Conservation (phyloP, 1,140 invertebrate species). For the Amphibalanus amphitrite region DNA sequence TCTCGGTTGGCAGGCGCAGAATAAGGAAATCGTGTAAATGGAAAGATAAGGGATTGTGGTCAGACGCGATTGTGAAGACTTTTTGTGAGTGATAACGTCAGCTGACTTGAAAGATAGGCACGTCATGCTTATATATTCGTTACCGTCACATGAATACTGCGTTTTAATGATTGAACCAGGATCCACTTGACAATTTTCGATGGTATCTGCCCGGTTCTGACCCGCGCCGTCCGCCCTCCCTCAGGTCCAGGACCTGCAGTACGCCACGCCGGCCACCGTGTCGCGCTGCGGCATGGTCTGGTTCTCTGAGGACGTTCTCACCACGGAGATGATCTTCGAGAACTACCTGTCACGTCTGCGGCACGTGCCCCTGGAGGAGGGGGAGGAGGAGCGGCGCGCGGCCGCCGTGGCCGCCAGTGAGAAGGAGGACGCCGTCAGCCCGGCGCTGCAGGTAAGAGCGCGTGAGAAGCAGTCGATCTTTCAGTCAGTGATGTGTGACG, state of each 20-base stretch:
- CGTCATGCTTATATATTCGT: no score
- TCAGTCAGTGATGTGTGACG: no score
- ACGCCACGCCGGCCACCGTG: constrained; percentile 95
- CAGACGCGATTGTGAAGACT: no score
- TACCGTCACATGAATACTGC: no score
- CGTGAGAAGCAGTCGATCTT: no score
- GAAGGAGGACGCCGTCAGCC: constrained; percentile 51
- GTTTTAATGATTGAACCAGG: no score
- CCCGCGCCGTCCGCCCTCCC: no score
- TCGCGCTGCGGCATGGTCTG: constrained; percentile 99
- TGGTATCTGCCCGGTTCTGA: no score
- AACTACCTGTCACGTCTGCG: constrained; percentile 74
- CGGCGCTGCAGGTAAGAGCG: constrained; percentile 44
- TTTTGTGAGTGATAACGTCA: no score
- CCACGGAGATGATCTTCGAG: constrained; percentile 98
- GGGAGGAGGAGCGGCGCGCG: constrained; percentile 43
- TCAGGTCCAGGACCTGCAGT: constrained; percentile 74
- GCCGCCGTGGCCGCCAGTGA: constrained; percentile 24
- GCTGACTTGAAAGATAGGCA: no score
- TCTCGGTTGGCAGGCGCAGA: constrained; percentile 64
- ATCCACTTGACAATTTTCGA: no score
- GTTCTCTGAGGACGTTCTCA: constrained; percentile 95
- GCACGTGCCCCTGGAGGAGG: constrained; percentile 81
- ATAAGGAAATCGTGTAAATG: constrained; percentile 87
- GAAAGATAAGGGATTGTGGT: no score